phyloP scores from a whole-genome alignment of 2,888 invertebrate genomes.

The Molorchus minor region DNA sequence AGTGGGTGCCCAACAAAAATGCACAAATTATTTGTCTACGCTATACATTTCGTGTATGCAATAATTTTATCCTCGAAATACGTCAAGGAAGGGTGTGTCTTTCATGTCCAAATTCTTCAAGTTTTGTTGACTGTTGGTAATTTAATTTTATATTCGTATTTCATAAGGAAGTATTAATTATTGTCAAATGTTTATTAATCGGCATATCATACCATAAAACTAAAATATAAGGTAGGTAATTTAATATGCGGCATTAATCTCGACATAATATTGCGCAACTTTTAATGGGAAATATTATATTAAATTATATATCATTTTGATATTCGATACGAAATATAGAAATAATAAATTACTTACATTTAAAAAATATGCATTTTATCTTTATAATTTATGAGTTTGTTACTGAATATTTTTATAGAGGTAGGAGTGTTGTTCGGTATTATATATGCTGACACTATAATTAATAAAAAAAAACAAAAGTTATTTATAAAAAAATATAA shows the following conservation, averaged over 20 bases:
- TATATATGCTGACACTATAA: too few relatives aligned
- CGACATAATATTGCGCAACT: neutral
- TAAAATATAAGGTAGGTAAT: neutral
- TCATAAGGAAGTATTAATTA: constrained; percentile 2
- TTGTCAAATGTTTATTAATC: neutral
- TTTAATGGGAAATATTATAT: neutral
- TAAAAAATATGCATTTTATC: neutral
- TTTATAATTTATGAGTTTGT: neutral
- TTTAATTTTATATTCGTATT: neutral
- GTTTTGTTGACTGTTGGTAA: neutral
- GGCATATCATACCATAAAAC: neutral
- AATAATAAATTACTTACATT: neutral
- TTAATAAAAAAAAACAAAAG: too few relatives aligned
- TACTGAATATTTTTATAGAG: too few relatives aligned
- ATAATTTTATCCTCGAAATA: neutral
- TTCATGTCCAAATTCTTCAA: neutral
- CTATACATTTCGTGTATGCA: constrained; percentile 1
- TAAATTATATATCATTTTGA: neutral
- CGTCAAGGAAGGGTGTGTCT: neutral
- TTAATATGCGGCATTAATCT: neutral
- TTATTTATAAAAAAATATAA: too few relatives aligned
- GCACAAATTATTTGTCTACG: constrained; percentile 11
- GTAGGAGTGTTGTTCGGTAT: too few relatives aligned
- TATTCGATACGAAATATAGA: constrained; percentile 1
- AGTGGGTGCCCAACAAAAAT: constrained; percentile 2